phyloP scores from a whole-genome alignment of 2,113 vertebrate species.

The Phylloscopus whistleri region DNA sequence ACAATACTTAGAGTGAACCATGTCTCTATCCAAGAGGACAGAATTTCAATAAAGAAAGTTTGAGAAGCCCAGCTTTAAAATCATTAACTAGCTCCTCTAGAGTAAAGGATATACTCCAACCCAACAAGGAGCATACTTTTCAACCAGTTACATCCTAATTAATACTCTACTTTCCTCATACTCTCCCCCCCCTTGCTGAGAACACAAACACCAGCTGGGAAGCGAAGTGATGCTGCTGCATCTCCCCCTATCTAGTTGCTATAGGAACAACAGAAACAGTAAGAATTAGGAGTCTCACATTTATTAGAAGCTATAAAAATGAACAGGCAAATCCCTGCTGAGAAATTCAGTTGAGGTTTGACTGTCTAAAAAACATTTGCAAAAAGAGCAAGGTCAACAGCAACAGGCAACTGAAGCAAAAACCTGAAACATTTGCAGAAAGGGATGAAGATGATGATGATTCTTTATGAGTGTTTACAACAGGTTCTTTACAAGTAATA shows the following conservation, averaged over 20 bases:
- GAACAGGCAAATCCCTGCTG: conserved; percentile 53
- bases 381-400: conserved; percentile 24
- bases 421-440: neutral
- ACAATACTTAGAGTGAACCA: neutral
- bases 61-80: neutral
- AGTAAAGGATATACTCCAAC: neutral
- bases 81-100: neutral
- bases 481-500: neutral
- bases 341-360: conserved; percentile 30
- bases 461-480: neutral
- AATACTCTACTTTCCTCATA: conserved; percentile 46
- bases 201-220: conserved; percentile 68
- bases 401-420: neutral
- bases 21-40: neutral
- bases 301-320: conserved; percentile 66
- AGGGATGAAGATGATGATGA: neutral
- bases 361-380: conserved; percentile 14
- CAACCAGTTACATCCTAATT: conserved; percentile 51
- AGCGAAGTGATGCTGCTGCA: conserved; percentile 51
- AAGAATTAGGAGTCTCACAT: conserved; percentile 38
- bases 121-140: conserved; percentile 1
- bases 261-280: conserved; percentile 72
- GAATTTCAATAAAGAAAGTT: neutral
- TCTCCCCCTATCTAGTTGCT: conserved; percentile 68
- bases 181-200: conserved; percentile 26